Conservation (phyloP, 2,888 invertebrate species). For the Stenoptilia bipunctidactyla region DNA sequence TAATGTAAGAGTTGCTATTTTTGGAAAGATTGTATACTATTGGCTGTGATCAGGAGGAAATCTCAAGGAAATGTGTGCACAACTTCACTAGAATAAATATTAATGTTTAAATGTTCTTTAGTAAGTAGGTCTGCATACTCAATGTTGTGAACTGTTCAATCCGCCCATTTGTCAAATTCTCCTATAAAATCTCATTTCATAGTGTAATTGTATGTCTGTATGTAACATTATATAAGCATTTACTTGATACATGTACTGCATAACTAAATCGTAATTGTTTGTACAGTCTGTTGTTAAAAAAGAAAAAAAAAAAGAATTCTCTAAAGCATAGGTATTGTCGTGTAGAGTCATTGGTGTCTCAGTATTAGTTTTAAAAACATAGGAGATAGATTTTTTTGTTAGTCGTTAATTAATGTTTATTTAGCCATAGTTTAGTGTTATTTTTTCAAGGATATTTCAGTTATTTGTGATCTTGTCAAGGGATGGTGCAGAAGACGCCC, state of each 20-base stretch:
- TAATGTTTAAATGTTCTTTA: not conserved
- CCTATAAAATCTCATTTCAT: not conserved
- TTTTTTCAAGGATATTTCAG: slow-evolving; percentile 46
- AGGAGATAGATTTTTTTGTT: slow-evolving; percentile 59
- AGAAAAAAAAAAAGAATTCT: slow-evolving; percentile 28
- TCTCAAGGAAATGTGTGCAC: slow-evolving; percentile 18
- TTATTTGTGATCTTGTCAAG: slow-evolving; percentile 30
- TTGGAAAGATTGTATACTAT: slow-evolving; percentile 21
- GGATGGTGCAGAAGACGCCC: slow-evolving; percentile 21
- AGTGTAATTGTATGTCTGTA: not conserved
- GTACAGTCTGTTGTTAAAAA: slow-evolving; percentile 45
- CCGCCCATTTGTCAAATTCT: slow-evolving; percentile 1
- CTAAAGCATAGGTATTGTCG: slow-evolving; percentile 26
- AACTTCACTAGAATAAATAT: not conserved
- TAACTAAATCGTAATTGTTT: slow-evolving; percentile 32
- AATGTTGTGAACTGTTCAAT: not conserved
- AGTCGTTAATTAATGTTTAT: slow-evolving; percentile 63
- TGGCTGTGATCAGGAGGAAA: slow-evolving; percentile 54
- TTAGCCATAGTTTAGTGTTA: slow-evolving; percentile 40
- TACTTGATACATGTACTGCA: too few relatives aligned
- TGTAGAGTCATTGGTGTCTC: slow-evolving; percentile 45
- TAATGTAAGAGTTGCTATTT: not conserved
- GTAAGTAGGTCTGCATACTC: not conserved
- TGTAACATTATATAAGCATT: not conserved
- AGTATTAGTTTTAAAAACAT: slow-evolving; percentile 63